Evolutionary conservation across 2,113 vertebrate genomes (phyloP), one percentile per base, ranked within the genome.

Genomic region (Gavialis gangeticus): DNA sequence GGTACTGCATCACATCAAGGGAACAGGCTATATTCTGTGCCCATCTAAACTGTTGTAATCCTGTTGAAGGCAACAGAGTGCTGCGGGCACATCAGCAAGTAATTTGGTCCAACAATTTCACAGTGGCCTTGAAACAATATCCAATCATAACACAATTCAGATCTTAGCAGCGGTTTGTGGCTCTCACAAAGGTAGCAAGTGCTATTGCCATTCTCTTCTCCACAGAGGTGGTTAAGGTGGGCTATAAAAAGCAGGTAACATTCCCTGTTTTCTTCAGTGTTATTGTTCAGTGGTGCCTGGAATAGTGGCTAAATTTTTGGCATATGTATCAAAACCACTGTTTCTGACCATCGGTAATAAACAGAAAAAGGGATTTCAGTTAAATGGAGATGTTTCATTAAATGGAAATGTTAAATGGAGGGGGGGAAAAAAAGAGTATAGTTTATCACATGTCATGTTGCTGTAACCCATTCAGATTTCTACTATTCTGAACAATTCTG

Each of bases 341-440:
- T 34, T 34, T 34, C 34, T 34, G 34, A 34, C 34, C 34, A 34
- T 34, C 34, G 5, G 34, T 34, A 34, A 34, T 34, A 34, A 34
- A 34, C 34, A 34, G 34, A 34, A 34, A 34, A 34, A 34, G 34
- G 34, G 34, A 34, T 34, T 34, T 34, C 34, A 34, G 34, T 34
- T 34, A 34, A 34, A 34, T 34, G 34, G 34, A 34, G 34, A 34
- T 34, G 34, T 34, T 34, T 34, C 34, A 34, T 34, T 34, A 34
- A 34, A 34, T 34, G 34, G 34, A 34, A 34, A 34, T 34, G 34
- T 34, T 34, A 34, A 34, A 34, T 46, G 46, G 46, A 9, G 8
- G 9, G 46, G 46, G 46, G 46, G 9, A 9, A 9, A 9, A 9
- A 8, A 46, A 15, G 13, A 89, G 69, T 21, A n/a, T 0, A 37